phyloP scores from a whole-genome alignment of 2,888 invertebrate species.

The Noctuana brunneofusca region DNA sequence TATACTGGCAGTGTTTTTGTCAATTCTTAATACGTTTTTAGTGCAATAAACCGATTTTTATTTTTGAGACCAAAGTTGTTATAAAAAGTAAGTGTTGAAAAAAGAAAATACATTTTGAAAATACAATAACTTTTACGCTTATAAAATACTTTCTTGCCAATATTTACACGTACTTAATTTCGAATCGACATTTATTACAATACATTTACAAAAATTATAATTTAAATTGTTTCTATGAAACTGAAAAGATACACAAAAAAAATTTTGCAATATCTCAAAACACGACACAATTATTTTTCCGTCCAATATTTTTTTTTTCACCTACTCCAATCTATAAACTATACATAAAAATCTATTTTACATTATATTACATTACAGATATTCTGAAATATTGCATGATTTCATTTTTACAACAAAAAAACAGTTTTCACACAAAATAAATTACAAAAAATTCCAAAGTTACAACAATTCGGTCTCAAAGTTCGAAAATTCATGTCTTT shows the following conservation, averaged over 20 bases:
- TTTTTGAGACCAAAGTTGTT: slow-evolving; percentile 10
- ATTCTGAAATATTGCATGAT: slow-evolving; percentile 33
- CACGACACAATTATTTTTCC: slow-evolving; percentile 7
- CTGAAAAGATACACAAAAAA: not conserved
- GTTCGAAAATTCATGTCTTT: slow-evolving; percentile 45
- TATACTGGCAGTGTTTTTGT: slow-evolving; percentile 24
- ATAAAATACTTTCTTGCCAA: slow-evolving; percentile 29
- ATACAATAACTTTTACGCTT: slow-evolving; percentile 7
- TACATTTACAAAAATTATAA: slow-evolving; percentile 9
- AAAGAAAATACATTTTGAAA: not conserved
- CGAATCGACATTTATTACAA: not conserved
- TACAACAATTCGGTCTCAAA: not conserved
- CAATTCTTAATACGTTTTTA: slow-evolving; percentile 1
- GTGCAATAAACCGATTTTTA: slow-evolving; percentile 13
- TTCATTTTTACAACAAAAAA: slow-evolving; percentile 2
- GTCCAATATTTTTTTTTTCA: slow-evolving; percentile 26
- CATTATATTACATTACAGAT: slow-evolving; percentile 33
- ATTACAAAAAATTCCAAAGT: slow-evolving; percentile 16
- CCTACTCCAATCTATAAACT: slow-evolving; percentile 34
- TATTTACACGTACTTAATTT: slow-evolving; percentile 21
- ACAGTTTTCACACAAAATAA: slow-evolving; percentile 28
- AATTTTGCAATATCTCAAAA: slow-evolving; percentile 29
- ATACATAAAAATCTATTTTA: slow-evolving; percentile 34
- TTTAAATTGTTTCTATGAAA: slow-evolving; percentile 7
- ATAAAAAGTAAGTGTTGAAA: slow-evolving; percentile 2